Evolutionary conservation across 1,140 invertebrate genomes (phyloP), one percentile per base, ranked within the genome.

Genomic region (Ceratina australensis): DNA sequence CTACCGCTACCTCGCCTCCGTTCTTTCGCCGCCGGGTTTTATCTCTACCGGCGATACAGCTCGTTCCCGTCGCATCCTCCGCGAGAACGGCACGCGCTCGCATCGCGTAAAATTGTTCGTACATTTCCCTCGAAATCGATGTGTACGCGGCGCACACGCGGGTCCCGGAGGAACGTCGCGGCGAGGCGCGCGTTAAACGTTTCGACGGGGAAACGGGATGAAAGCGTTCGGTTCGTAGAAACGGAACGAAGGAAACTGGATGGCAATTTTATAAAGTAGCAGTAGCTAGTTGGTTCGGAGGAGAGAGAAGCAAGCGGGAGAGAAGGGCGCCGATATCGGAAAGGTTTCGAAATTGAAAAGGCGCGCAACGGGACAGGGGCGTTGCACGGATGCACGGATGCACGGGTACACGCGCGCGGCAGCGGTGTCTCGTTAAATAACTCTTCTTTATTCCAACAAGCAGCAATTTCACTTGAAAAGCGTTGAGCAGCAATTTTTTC

Each of bases 401-500:
- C n/a, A n/a, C n/a, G n/a, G n/a, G n/a, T n/a, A n/a, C n/a, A n/a
- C 5, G 3, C 24, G 24, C 10, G 20, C 13, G 20, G 52, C 56
- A 28, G 26, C 28, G 26, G 64, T 22, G 50, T 71, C 22, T 54
- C 67, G 79, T 57, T 72, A 72, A 83, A 83, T 74, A 82, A 82
- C 79, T 83, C 80, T 78, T 71, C 81, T 82, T 74, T 69, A 56
- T 66, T 57, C 60, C 64, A 65, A 57, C 75, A 66, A 69, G 72
- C 77, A 65, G 72, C 69, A 78, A 78, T 72, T 56, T 59, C 68
- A 72, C 67, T 71, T 57, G 73, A 65, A 67, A 64, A 78, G 59
- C 80, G 75, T 72, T 28, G 65, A 74, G 80, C 69, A 74, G 80
- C 77, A 83, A 83, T 79, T 83, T 79, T 77, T 78, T 83, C 75